Base-by-base conservation (phyloP, 1,140 invertebrate genomes). In the fruit fly (Drosophila melanogaster) region DNA sequence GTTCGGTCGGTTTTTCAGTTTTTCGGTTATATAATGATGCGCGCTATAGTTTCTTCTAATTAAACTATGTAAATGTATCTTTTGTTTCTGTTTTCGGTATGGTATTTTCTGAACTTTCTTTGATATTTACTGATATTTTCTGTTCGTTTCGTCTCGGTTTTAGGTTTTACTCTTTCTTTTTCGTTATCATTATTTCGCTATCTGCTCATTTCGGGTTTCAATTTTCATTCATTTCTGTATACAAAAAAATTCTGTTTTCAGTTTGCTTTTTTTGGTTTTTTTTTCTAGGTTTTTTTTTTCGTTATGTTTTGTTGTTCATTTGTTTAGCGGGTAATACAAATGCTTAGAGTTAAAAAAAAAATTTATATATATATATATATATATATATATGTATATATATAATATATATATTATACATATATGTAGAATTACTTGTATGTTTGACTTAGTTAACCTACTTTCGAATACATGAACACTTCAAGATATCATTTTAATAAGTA, bases 391-490 rank as follows among this genome's bases (percentile, higher is more conserved):
- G 37, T 60, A 56, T 73, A 81, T 83, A 78, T 77, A 77, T 79
- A 62, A 77, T 65, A 77, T 73, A 50, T 59, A 51, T 71, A 57
- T 71, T 53, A 58, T 61, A 71, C 41, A 58, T 66, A 71, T 53
- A 54, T 56, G 56, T 86, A 80, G 55, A 85, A 70, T 71, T 86
- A 86, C 60, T 64, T 86, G 66, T 86, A 86, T 80, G 73, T 73
- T 80, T 77, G 73, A 69, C 78, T 87, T 87, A 83, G 65, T 89
- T 83, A 87, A 83, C 79, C 84, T 87, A 87, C 84, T 83, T 87
- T 89, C 72, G 84, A 87, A 89, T 87, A 89, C 84, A 87, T 87
- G 84, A 87, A 87, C 84, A 89, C 84, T 89, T 89, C 84, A 67
- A 89, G 84, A 89, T 89, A 83, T 89, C 79, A 87, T 86, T 86